These are phyloP conservation scores for Phylloscopus trochilus DNA, from an alignment of 2,113 vertebrate genomes.

Conservation along the genomic window DNA sequence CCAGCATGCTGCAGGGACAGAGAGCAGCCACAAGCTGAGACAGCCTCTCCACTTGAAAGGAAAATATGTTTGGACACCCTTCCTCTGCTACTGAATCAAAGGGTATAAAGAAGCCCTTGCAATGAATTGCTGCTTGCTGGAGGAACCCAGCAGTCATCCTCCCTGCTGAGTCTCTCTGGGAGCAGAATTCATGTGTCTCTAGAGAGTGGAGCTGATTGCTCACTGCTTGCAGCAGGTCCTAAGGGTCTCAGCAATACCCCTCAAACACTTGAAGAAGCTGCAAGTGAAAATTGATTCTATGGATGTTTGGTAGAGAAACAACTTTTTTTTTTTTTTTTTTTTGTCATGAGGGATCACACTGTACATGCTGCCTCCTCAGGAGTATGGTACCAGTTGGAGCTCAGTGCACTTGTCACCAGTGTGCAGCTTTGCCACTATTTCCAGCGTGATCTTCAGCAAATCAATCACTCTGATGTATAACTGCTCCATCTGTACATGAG, in stretches of 20 bases:
- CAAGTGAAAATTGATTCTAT: neutral
- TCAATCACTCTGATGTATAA: neutral
- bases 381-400: neutral
- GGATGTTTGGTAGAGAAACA: neutral
- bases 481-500: neutral
- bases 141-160: neutral
- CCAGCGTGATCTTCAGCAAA: neutral
- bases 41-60: neutral
- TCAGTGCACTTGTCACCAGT: rapidly evolving
- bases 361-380: neutral
- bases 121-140: neutral
- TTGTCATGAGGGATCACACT: neutral
- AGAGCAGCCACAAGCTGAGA: neutral
- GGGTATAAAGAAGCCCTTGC: neutral
- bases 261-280: neutral
- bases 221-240: neutral
- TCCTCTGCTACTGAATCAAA: neutral
- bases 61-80: neutral
- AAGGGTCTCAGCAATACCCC: rapidly evolving
- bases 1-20: neutral
- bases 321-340: neutral
- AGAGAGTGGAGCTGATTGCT: neutral
- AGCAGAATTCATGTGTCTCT: neutral
- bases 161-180: neutral
- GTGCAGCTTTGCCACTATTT: neutral